Base-by-base conservation (phyloP, 1,140 invertebrate genomes). In the Leptonema lineaticorne region DNA sequence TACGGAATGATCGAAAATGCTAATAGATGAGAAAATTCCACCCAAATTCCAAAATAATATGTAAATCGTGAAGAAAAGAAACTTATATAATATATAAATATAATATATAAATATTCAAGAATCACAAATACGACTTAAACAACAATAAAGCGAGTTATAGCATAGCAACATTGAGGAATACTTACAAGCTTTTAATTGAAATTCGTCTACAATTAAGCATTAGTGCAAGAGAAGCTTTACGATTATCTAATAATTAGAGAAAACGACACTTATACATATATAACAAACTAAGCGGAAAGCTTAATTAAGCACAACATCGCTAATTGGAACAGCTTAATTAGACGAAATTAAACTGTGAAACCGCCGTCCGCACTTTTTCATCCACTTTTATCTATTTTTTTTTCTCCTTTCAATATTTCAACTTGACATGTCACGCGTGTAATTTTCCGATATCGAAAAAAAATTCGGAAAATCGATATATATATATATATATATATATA, bases 211-310 rank as follows among this genome's bases (percentile, higher is more conserved):
- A 50, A 64, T 50, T n/a, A 64, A 64, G 62, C 62, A 14, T 64
- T 29, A 16, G 50, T 50, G 62, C 26, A 41, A 50, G 29, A 63
- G 37, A 50, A 64, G 22, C 28, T 2, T n/a, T 37, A 26, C 24
- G 41, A 64, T 18, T n/a, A 50, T 64, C 45, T 50, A 72, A 69
- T 69, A 71, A 68, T 68, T 71, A 72, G 70, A 72, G 70, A 72
- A 67, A 72, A 72, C 70, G 70, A 72, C 70, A 72, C 70, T 67
- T 72, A 72, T 69, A 72, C 70, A 67, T 60, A 56, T 53, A n/a
- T n/a, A n/a, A n/a, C n/a, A 63, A 65, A 70, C 63, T 63, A 72
- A 69, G 70, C 67, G 26, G n/a, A 28, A 67, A 26, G 45, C 41
- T 64, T 50, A 26, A 50, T 11, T 11, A 41, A 30, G 59, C 59